A percentile compares a stretch with the other conserved stretches of the same genome.
phyloP scores from a whole-genome alignment of 2,113 vertebrate genomes.

The Phalacrocorax carbo region DNA sequence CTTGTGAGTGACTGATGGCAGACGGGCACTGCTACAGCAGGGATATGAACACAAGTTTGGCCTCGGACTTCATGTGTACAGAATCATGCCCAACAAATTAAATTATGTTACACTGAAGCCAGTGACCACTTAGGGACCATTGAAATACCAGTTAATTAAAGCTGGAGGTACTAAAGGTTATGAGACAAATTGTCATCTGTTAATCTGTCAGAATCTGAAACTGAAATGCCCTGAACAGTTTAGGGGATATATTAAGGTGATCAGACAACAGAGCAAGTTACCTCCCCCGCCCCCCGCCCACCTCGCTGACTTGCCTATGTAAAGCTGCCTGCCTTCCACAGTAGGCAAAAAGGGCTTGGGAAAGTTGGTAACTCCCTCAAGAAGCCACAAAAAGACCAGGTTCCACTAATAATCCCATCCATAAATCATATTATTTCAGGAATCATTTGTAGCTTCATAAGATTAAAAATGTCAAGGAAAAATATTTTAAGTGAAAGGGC shows the following conservation, averaged over 20 bases:
- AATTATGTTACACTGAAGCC: not conserved
- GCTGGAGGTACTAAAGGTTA: not conserved
- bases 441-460: not conserved
- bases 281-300: too few species aligned
- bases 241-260: not conserved
- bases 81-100: not conserved
- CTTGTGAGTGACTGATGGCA: not conserved
- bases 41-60: not conserved
- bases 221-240: not conserved
- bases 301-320: not conserved
- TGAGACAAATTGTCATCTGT: not conserved
- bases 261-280: not conserved
- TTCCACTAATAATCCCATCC: not conserved
- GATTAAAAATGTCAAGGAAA: not conserved
- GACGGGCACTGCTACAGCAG: not conserved
- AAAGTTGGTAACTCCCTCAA: not conserved
- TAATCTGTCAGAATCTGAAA: not conserved
- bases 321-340: not conserved
- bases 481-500: not conserved
- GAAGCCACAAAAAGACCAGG: not conserved
- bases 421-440: not conserved
- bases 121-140: not conserved
- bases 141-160: constrained; percentile 11
- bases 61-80: not conserved
- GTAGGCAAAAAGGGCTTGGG: not conserved